Percentiles rank a stretch among this genome's conserved stretches.
Conservation (phyloP, 2,113 vertebrate genomes). For the Dicerorhinus sumatrensis region DNA sequence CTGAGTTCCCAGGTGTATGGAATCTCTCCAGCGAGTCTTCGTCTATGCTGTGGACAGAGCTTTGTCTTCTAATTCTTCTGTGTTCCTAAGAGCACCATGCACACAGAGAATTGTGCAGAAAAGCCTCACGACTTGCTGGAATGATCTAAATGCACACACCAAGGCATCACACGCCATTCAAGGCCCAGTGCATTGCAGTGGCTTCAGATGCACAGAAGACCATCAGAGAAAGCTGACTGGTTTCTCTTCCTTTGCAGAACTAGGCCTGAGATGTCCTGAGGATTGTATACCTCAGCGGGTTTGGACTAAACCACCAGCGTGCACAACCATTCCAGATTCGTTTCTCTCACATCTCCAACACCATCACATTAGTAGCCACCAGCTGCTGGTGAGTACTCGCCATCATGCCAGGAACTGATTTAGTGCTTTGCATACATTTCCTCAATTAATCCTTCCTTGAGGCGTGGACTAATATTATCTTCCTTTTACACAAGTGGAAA, state of each 20-base stretch:
- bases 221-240: not conserved
- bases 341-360: not conserved
- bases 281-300: not conserved
- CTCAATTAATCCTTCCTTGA: slow-evolving; percentile 65
- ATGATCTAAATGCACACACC: not conserved
- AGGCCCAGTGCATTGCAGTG: not conserved
- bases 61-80: not conserved
- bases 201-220: not conserved
- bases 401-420: not conserved
- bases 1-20: not conserved
- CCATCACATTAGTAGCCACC: not conserved
- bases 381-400: not conserved
- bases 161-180: not conserved
- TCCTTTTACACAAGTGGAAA: slow-evolving; percentile 47
- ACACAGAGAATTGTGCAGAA: not conserved
- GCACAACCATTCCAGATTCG: not conserved
- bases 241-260: not conserved
- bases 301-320: not conserved
- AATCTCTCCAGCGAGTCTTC: not conserved
- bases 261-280: not conserved
- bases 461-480: slow-evolving; percentile 29
- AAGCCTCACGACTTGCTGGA: not conserved
- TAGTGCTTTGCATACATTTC: slow-evolving; percentile 62
- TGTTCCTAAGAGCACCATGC: not conserved
- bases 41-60: not conserved